Conservation (phyloP, 2,888 invertebrate genomes). For the Polietes domitor region DNA sequence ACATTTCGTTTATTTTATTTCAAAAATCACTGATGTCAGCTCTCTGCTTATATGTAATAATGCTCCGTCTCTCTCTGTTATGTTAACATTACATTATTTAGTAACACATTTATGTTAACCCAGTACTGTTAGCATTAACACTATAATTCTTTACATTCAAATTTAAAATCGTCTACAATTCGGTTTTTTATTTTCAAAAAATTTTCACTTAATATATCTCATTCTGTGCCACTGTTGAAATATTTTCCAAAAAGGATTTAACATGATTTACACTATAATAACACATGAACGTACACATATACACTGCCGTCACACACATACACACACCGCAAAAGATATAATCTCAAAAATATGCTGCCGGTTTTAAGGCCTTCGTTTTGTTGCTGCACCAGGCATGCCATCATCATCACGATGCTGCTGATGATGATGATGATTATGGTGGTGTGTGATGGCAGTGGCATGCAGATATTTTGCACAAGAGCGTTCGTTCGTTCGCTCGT, state of each 20-base stretch:
- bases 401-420: neutral
- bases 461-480: neutral
- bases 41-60: too few relatives aligned
- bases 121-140: too few relatives aligned
- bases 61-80: too few relatives aligned
- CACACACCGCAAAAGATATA: slow-evolving; percentile 52
- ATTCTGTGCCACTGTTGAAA: slow-evolving; percentile 54
- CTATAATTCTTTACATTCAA: too few relatives aligned
- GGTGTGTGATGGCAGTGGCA: neutral
- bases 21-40: too few relatives aligned
- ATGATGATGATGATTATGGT: neutral
- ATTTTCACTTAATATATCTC: too few relatives aligned
- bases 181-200: too few relatives aligned
- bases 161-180: too few relatives aligned
- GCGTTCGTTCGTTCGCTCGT: neutral
- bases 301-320: slow-evolving; percentile 47
- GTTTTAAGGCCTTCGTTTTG: slow-evolving; percentile 20
- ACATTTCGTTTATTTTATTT: too few relatives aligned
- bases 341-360: slow-evolving; percentile 64
- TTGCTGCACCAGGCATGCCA: too few relatives aligned
- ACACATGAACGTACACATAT: neutral
- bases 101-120: too few relatives aligned
- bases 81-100: too few relatives aligned
- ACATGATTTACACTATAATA: slow-evolving; percentile 56
- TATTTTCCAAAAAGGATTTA: slow-evolving; percentile 59